These are phyloP conservation scores for Idaea straminata DNA, from an alignment of 2,888 invertebrate genomes.

Conservation along the genomic window DNA sequence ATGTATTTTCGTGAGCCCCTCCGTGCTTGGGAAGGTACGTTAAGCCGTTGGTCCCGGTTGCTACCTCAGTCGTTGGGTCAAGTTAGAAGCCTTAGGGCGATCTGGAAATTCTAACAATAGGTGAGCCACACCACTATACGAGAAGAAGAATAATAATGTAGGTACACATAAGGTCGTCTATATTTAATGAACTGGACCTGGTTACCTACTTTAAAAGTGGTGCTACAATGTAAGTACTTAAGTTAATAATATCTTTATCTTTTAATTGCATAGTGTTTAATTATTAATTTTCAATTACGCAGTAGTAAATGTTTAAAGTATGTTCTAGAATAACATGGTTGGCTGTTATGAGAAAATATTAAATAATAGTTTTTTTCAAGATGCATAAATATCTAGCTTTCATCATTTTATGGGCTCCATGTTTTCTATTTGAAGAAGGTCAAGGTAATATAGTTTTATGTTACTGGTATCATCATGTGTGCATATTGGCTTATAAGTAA, in stretches of 20 bases:
- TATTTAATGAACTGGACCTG: no score
- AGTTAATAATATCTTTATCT: neutral
- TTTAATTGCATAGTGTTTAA: neutral
- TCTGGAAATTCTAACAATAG: no score
- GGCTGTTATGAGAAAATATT: neutral
- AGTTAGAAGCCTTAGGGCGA: no score
- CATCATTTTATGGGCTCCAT: neutral
- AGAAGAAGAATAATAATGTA: no score
- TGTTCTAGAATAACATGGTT: neutral
- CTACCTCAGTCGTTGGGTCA: no score
- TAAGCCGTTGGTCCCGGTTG: no score
- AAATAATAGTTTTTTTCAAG: neutral
- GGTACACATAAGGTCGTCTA: no score
- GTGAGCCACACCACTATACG: no score
- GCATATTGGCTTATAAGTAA: neutral
- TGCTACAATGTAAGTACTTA: neutral
- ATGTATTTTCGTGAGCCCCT: no score
- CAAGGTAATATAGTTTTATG: neutral
- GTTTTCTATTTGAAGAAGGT: neutral
- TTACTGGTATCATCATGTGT: no score
- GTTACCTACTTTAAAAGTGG: no score
- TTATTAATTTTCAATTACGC: neutral
- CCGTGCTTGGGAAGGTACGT: no score
- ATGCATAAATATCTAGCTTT: neutral
- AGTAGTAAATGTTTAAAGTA: neutral